Evolutionary conservation across 2,888 invertebrate genomes (phyloP), one percentile per base, ranked within the genome.

Genomic region (Thymelicus sylvestris): DNA sequence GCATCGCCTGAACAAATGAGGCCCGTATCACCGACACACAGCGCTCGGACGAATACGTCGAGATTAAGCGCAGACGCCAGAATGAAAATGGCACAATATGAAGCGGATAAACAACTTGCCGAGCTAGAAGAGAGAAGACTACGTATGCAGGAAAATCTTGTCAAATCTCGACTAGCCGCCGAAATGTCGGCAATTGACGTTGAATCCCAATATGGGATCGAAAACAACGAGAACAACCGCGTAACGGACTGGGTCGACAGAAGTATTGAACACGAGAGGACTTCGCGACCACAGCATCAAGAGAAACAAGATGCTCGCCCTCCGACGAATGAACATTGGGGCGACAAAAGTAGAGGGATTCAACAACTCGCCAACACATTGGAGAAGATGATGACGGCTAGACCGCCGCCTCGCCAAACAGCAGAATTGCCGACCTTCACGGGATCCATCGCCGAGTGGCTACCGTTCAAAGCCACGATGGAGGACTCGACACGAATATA

Each of bases 171-270:
- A 1, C 19, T 60, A 7, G 60, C 60, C n/a, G 60, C 60, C n/a
- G 60, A 60, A 60, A 15, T 60, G 41, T 39, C 60, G n/a, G 60
- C 39, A 38, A 59, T 59, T 12, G 38, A 59, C 38, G 59, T 19
- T 19, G 19, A 19, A 2, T 19, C 2, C 2, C 19, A 19, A 19
- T 19, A 19, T 19, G 19, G 2, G 19, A 19, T 2, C n/a, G n/a
- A n/a, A n/a, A n/a, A n/a, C n/a, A n/a, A n/a, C 19, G 19, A 19
- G 19, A 19, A 19, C 19, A 19, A 19, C 19, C 19, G 19, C 19
- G 19, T 19, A 19, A 19, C 19, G 19, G 60, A 60, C 15, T 60
- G 60, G 60, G 60, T 60, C 39, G 60, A 60, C 39, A 39, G n/a
- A 19, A 60, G 60, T 41, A n/a, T 41, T 7, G 41, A 60, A 15